Base-by-base conservation (phyloP, 2,888 invertebrate genomes). In the Drosophila helvetica region DNA sequence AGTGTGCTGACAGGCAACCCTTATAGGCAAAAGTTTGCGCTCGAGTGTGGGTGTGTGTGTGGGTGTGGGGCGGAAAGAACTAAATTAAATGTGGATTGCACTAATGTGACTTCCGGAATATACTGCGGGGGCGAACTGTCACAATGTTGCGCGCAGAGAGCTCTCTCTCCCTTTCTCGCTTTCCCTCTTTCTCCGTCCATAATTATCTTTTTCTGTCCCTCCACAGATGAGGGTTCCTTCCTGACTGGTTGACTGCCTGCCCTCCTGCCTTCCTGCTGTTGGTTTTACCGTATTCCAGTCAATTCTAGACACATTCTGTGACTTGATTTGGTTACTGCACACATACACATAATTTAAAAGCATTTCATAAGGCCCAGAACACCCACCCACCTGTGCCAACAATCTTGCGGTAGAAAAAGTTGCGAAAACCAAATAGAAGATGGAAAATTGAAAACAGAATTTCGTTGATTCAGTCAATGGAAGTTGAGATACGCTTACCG, bases 31-130 rank as follows among this genome's bases (percentile, higher is more conserved):
- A 65, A 60, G 30, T 54, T 65, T 51, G 30, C 15, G 12, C 47
- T 47, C 12, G 47, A 12, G 47, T 10, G 47, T 10, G 19, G 33
- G 7, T 15, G 33, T 12, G 19, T 1, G 19, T 19, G 19, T 4
- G 22, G 22, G 4, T 4, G 22, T 8, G 12, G 8, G 18, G 18
- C 9, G 47, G 15, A 12, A 65, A 63, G 67, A 62, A 74, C 71
- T 79, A 68, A 75, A 75, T 81, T 52, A 77, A 85, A 75, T 54
- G 58, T 66, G 57, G 60, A 62, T 70, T 66, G 67, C 82, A 72
- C 66, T 80, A 71, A 61, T 75, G 57, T 69, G 65, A 58, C 55
- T 60, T 63, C 62, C 59, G 48, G 9, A 38, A 52, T 50, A 54
- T 46, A 51, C 27, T 43, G 30, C 43, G 12, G 1, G 30, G 30